Percentiles rank a stretch among this genome's conserved stretches.
These are phyloP conservation scores for Leguminivora glycinivorella DNA, from an alignment of 1,140 invertebrate genomes.

Conservation along the genomic window DNA sequence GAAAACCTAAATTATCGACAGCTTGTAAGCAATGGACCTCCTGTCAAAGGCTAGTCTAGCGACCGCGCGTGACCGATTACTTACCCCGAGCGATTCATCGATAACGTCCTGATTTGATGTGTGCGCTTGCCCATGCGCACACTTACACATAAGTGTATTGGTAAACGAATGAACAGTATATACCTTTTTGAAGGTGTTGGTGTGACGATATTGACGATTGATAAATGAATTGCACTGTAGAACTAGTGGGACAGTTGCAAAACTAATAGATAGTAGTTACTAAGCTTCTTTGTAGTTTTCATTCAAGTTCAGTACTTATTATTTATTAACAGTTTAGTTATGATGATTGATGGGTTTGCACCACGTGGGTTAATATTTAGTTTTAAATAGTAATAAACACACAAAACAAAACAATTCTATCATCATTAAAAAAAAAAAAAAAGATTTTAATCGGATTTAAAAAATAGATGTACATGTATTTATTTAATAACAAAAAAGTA, in stretches of 20 bases:
- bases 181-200: not conserved
- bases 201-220: not conserved
- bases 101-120: conserved; percentile 7
- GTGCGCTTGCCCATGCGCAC: conserved; percentile 2
- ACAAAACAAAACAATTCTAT: no score
- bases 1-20: no score
- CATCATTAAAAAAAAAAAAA: no score
- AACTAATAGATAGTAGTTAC: not conserved
- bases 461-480: no score
- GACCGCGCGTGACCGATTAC: conserved; percentile 8
- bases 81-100: conserved; percentile 9
- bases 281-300: no score
- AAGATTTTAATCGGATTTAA: no score
- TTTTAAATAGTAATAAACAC: no score
- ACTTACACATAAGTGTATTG: not conserved
- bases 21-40: not conserved
- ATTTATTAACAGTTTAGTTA: no score
- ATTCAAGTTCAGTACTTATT: no score
- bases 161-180: not conserved
- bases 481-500: not conserved
- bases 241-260: not conserved
- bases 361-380: no score
- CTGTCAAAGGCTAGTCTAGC: not conserved
- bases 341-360: no score
- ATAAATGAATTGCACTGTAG: not conserved